Percentiles rank a stretch among this genome's conserved stretches.
phyloP scores from a whole-genome alignment of 2,797 vertebrate genomes.

The Vespertilio murinus region DNA sequence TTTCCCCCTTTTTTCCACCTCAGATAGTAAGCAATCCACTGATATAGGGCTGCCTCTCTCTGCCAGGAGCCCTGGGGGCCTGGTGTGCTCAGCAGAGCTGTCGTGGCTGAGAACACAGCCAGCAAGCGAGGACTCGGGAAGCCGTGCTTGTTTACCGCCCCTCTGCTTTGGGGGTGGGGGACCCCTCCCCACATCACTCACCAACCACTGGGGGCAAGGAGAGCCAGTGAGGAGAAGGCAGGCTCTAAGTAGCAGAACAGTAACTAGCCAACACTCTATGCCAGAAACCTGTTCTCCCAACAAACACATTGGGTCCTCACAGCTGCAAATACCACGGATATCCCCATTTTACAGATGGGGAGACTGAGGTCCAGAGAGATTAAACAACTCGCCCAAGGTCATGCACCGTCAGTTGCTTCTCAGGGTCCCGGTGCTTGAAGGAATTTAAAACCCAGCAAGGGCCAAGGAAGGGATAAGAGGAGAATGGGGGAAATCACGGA shows the following conservation, averaged over 20 bases:
- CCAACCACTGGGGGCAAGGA: not conserved
- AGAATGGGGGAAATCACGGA: not conserved
- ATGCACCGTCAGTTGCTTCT: not conserved
- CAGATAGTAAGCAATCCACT: constrained; percentile 52
- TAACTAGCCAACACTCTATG: not conserved
- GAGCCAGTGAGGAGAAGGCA: not conserved
- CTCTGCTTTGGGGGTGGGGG: not conserved
- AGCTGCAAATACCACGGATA: not conserved
- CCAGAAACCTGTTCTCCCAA: not conserved
- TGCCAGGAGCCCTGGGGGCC: not conserved
- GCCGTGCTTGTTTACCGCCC: not conserved
- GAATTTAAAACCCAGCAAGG: not conserved
- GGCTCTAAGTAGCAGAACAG: not conserved
- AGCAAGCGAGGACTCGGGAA: not conserved
- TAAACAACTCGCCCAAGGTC: not conserved
- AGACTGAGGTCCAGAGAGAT: not conserved
- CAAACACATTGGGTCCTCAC: not conserved
- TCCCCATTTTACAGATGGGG: not conserved
- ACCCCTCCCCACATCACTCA: not conserved
- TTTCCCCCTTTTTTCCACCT: constrained; percentile 31
- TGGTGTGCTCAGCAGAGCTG: constrained; percentile 14
- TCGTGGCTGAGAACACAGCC: not conserved
- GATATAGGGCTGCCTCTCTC: constrained; percentile 42
- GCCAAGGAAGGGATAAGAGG: not conserved
- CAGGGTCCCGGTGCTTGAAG: not conserved